These are phyloP conservation scores for Hylaeus volcanicus DNA, from an alignment of 1,140 invertebrate genomes.

Conservation along the genomic window DNA sequence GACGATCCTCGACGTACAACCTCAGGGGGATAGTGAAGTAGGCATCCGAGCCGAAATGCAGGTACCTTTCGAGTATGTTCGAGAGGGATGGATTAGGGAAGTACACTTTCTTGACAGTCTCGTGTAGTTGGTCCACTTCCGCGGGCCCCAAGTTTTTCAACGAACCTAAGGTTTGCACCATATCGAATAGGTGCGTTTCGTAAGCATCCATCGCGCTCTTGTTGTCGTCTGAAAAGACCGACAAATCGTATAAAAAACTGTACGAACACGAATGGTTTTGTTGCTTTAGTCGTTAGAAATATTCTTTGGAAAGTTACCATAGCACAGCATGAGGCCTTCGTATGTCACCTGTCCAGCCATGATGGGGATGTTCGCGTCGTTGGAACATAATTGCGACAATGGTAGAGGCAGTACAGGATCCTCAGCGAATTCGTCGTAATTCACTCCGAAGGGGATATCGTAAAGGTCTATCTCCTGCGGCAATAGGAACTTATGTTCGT, in stretches of 20 bases:
- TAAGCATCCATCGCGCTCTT: background rate
- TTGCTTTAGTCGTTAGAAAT: background rate
- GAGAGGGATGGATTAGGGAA: constrained; percentile 71
- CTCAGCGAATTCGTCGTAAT: background rate
- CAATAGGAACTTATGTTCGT: too few relatives aligned
- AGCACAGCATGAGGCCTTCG: background rate
- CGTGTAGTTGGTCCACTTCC: background rate
- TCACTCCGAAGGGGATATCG: constrained; percentile 2
- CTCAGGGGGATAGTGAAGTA: constrained; percentile 74
- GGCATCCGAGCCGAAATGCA: constrained; percentile 78
- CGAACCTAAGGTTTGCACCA: background rate
- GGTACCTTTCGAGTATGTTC: constrained; percentile 65
- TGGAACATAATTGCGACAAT: background rate
- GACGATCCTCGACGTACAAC: constrained; percentile 71
- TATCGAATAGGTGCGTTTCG: constrained; percentile 6
- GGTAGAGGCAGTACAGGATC: background rate
- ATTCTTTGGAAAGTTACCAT: background rate
- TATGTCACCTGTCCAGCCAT: background rate
- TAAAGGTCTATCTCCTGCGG: background rate
- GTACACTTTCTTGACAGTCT: constrained; percentile 55
- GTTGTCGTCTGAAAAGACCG: background rate
- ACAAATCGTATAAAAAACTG: background rate
- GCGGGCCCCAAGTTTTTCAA: constrained; percentile 14
- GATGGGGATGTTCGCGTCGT: background rate
- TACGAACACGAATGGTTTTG: background rate